Evolutionary conservation across 92 coral and sea anemone genomes (phyloP), one percentile per base, ranked within the genome.

Genomic region (Chrysogorgia sp.): DNA sequence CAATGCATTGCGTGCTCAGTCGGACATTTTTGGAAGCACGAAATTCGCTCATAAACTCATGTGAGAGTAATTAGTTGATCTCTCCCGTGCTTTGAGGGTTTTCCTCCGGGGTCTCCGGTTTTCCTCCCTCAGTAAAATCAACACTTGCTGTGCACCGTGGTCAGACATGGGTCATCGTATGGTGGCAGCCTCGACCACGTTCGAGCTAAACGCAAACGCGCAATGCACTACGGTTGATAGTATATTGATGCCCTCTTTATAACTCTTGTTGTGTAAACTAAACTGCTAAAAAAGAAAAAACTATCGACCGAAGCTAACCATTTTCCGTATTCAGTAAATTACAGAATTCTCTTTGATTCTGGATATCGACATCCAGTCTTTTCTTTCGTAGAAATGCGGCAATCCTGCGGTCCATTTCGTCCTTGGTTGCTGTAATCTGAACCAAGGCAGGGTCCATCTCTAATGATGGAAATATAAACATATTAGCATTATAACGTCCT

Each of bases 351-450:
- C 98, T 88, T 43, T 68, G 90, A 80, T 94, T 94, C 29, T 89
- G 89, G 28, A 90, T 40, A 68, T 93, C 97, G 19, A 93, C 98
- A 55, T 93, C 98, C 25, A 83, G 76, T 58, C 88, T 91, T 81
- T 93, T 93, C 47, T 90, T 87, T 71, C 86, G 89, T 14, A 93
- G 90, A 60, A 93, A 93, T 19, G 98, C 96, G 23, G 94, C 75
- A 50, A 93, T 93, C 68, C 98, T 87, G 56, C 98, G 86, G 55
- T 93, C 92, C 61, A 93, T 91, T 91, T 93, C 97, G 4, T 85
- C 62, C 53, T 91, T 93, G 68, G 60, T 66, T 23, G 97, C 96
- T 24, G 86, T 93, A 24, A 93, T 96, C 87, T 93, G 97, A 34
- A 93, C 86, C 55, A 93, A 76, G 33, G 96, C 79, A 35, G 87